Base-by-base conservation (phyloP, 2,888 invertebrate genomes). In the Megamerina dolium region DNA sequence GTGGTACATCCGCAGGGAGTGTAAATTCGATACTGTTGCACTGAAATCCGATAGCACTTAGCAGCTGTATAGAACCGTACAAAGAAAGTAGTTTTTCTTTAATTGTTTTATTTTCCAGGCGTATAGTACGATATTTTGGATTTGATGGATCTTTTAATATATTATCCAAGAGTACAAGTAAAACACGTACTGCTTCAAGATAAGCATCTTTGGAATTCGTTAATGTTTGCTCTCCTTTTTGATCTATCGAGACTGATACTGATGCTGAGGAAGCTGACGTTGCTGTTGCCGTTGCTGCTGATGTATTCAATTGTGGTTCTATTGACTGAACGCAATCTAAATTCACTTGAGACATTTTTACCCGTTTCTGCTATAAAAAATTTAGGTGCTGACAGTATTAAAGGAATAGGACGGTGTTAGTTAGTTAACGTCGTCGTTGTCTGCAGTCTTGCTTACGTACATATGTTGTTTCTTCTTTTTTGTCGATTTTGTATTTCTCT, bases 121-220 rank as follows among this genome's bases (percentile, higher is more conserved):
- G 61, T 41, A 72, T 67, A 8, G 58, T 61, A 3, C 72, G 64
- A 53, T 60, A 72, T 54, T 68, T 72, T 1, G 49, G 42, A 46
- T 71, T 70, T 2, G 55, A 54, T 4, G 72, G 72, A 43, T 71
- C 66, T 12, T 55, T 61, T 12, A 72, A 57, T 29, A 72, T 58
- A 55, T 72, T 72, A 37, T 71, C 67, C 20, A 72, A 49, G 16
- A 72, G 50, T 31, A 64, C 56, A 9, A 72, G 48, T 21, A 72
- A 49, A 46, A 72, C 63, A 32, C 66, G 64, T n/a, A 63, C 61
- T 8, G 67, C 68, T 37, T 66, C 65, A 10, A 68, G 50, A 51
- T 70, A 72, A 5, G 57, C 52, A 44, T 60, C 58, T 49, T 56
- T 59, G 23, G 60, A 49, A 58, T 64, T 63, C 37, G 46, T 51